Evolutionary conservation across 2,888 invertebrate species (phyloP).

Genomic region (Rhagium mordax): DNA sequence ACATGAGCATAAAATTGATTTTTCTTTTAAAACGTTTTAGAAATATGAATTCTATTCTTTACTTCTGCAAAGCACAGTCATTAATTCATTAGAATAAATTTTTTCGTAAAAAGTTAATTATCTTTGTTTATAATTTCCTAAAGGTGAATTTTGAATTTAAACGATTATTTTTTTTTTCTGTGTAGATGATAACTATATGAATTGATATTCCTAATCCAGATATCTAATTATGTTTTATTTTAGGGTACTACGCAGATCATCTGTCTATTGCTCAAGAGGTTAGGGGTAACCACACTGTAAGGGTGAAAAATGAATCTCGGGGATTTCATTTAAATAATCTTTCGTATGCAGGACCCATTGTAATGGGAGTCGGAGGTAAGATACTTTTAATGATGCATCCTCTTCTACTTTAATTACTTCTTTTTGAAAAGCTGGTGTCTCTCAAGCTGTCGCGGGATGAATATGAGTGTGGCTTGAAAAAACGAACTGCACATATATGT

Average conservation of each 20-base stretch:
- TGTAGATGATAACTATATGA: neutral
- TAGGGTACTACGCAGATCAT: constrained; percentile 89
- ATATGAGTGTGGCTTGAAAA: neutral
- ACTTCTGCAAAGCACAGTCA: too few relatives aligned
- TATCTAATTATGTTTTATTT: constrained; percentile 38
- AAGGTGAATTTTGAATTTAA: too few relatives aligned
- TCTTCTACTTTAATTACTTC: constrained; percentile 6
- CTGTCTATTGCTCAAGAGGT: constrained; percentile 85
- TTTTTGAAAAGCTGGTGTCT: neutral
- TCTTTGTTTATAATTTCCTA: too few relatives aligned
- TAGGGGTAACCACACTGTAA: constrained; percentile 83
- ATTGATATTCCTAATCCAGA: neutral
- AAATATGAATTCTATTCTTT: too few relatives aligned
- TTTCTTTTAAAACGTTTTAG: too few relatives aligned
- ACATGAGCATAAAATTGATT: too few relatives aligned
- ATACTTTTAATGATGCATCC: constrained; percentile 7
- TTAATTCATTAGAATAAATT: too few relatives aligned
- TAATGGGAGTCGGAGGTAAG: constrained; percentile 96
- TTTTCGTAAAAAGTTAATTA: too few relatives aligned
- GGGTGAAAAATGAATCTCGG: constrained; percentile 86
- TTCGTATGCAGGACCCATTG: constrained; percentile 96
- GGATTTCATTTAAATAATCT: constrained; percentile 91
- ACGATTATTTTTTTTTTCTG: neutral
- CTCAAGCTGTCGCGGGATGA: neutral
- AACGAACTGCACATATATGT: too few relatives aligned